A percentile compares a stretch with the other conserved stretches of the same genome.
Conservation (phyloP, 1,140 invertebrate genomes). For the Mycetomoellerius zeteki region DNA sequence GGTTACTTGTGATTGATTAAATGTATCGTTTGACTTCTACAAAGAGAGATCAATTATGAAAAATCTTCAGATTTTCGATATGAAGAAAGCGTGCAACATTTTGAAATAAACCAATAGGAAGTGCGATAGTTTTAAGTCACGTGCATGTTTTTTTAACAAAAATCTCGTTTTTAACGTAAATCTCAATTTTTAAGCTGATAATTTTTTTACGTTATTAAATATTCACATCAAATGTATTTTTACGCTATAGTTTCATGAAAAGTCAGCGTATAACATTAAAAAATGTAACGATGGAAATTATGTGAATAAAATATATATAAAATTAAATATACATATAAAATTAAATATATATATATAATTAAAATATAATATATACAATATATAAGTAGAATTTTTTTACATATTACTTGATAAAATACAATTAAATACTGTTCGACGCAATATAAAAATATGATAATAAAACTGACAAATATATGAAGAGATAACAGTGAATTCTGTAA, state of each 20-base stretch:
- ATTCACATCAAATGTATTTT: not conserved
- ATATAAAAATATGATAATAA: constrained; percentile 13
- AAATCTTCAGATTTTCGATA: not conserved
- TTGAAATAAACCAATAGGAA: not conserved
- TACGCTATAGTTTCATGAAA: not conserved
- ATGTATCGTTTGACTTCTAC: constrained; percentile 36
- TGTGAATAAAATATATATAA: not conserved
- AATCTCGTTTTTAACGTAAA: not conserved
- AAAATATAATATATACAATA: too few species aligned
- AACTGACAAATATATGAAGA: not conserved
- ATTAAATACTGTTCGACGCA: not conserved
- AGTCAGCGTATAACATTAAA: not conserved
- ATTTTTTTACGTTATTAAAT: not conserved
- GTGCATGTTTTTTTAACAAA: not conserved
- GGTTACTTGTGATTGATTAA: constrained; percentile 44
- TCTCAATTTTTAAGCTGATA: not conserved
- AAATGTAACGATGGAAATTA: not conserved
- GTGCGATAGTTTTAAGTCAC: not conserved
- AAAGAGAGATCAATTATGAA: not conserved
- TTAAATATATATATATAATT: too few species aligned
- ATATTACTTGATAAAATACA: not conserved
- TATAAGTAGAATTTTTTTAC: constrained; percentile 1
- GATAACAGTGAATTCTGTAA: not conserved
- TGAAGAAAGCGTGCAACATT: not conserved
- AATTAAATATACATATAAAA: too few species aligned